phyloP scores from a whole-genome alignment of 2,113 vertebrate species.

The Pantherophis guttatus region DNA sequence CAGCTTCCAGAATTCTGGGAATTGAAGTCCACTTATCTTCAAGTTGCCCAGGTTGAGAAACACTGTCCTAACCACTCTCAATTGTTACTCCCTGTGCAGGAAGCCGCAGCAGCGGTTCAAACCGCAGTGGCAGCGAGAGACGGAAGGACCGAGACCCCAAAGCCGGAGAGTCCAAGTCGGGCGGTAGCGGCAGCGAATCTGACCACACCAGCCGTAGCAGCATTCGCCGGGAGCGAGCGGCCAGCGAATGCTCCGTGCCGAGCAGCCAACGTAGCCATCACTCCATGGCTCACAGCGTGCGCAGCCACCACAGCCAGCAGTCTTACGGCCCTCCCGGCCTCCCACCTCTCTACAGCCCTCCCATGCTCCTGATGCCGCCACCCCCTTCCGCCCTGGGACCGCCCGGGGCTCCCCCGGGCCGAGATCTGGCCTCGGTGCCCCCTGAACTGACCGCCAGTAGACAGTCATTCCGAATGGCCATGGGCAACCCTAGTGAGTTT shows the following conservation, averaged over 20 bases:
- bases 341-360: constrained; percentile 81
- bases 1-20: background rate
- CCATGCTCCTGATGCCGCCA: constrained; percentile 79
- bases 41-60: too few relatives aligned
- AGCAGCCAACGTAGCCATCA: constrained; percentile 84
- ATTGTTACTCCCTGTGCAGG: constrained; percentile 57
- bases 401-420: constrained; percentile 81
- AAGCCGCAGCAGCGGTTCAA: constrained; percentile 88
- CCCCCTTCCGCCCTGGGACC: constrained; percentile 73
- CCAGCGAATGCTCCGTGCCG: constrained; percentile 77
- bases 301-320: constrained; percentile 81
- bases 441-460: constrained; percentile 93
- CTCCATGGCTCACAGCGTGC: constrained; percentile 79
- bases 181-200: constrained; percentile 81
- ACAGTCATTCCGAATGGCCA: constrained; percentile 94
- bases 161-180: constrained; percentile 78
- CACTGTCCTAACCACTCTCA: background rate
- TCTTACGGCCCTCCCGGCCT: constrained; percentile 76
- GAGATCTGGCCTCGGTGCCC: constrained; percentile 87
- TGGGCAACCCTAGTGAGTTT: constrained; percentile 96
- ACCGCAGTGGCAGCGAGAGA: constrained; percentile 81
- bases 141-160: constrained; percentile 76
- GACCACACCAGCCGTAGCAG: constrained; percentile 80
- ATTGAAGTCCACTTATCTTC: background rate
- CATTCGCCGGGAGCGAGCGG: constrained; percentile 73